Base-by-base conservation (phyloP, 2,888 invertebrate species). In the Plagodis pulveraria region DNA sequence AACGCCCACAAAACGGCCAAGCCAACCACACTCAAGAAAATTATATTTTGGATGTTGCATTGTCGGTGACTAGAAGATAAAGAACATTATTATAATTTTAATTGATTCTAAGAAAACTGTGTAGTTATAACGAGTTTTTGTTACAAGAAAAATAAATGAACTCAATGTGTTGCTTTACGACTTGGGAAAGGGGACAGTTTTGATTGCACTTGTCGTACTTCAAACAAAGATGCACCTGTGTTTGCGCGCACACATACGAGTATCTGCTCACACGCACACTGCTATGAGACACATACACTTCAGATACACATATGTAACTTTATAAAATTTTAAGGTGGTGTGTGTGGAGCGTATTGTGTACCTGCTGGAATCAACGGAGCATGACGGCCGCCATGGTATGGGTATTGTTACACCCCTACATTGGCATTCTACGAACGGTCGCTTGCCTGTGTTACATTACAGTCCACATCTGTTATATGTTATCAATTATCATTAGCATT, bases 341-440 rank as follows among this genome's bases (percentile, higher is more conserved):
- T 73, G 77, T 71, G 76, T 66, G 33, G 6, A 6, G 35, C 6
- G 44, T 35, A 47, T 50, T 56, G 49, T 52, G 7, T 50, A 81
- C 82, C 81, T 83, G 84, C 75, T 73, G 66, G 63, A 81, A 71
- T 76, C 88, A 83, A 77, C 87, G 75, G 83, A 87, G 82, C 88
- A 72, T 85, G 74, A 78, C 84, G 76, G 65, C 71, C 22, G 65
- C 71, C 22, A 22, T 22, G 22, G 22, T 70, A 76, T 69, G 74
- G 73, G 38, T 76, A 86, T 84, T 86, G 83, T 87, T 76, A 72
- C 73, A 71, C 73, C 78, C 81, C 34, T 33, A 41, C 22, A 54
- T 48, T 47, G 54, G 12, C 35, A 48, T 42, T 53, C 35, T 52
- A 45, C 46, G 54, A 57, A 7, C 51, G 52, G 45, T 52, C 52